Evolutionary conservation across 2,888 invertebrate species (phyloP), one percentile per base, ranked within the genome.

Genomic region (Exephanes ischioxanthus): DNA sequence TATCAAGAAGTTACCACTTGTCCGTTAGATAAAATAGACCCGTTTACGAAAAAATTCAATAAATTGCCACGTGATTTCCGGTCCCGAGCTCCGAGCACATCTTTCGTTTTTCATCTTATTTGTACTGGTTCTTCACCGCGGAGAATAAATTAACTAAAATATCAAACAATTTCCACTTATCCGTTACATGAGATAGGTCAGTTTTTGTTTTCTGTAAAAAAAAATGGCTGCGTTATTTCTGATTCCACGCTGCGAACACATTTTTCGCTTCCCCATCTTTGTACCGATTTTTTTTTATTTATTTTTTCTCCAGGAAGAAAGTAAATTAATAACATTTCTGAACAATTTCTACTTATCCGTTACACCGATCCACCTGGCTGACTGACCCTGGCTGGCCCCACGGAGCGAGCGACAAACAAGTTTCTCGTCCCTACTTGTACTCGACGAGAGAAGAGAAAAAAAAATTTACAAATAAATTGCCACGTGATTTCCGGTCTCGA

Each of bases 371-470:
- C 51, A 66, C 75, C 75, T 76, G 71, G 72, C 33, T 48, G 73
- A 71, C 26, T 55, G 72, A 72, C 45, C 48, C 48, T 55, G 48
- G 19, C 67, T 72, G 33, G 33, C 33, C 68, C 70, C 63, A 73
- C 76, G 22, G 67, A 76, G 71, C 66, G 63, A 85, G 67, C 37
- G 75, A 48, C 48, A 58, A 61, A 26, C 73, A 63, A 26, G 66
- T 85, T 85, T 85, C 76, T 79, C 78, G 75, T 85, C 76, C 79
- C 70, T 67, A 71, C 37, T 41, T 70, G 70, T 71, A 19, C 63
- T 81, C 33, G 51, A 41, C 63, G 79, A 51, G 75, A 75, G 63
- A 71, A 63, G 41, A 41, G 0, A 9, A 2, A 41, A 48, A 48
- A 16, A 48, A 16, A 48, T n/a, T n/a, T 16, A 2, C 14, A 48